A percentile compares a stretch with the other conserved stretches of the same genome.
These are phyloP conservation scores for Apis florea DNA, from an alignment of 1,140 invertebrate species.

Conservation along the genomic window DNA sequence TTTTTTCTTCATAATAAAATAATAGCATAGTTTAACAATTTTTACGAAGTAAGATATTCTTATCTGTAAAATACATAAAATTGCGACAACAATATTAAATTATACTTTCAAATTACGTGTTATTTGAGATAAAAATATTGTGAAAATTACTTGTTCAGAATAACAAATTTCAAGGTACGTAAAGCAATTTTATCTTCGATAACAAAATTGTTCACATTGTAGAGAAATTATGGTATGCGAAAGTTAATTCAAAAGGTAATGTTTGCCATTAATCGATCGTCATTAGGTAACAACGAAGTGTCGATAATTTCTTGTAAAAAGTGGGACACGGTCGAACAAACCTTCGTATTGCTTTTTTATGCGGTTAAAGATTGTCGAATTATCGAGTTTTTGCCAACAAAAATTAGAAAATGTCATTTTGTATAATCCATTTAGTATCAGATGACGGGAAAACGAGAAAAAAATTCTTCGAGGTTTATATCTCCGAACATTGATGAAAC, in stretches of 20 bases:
- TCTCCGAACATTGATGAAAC: too few relatives aligned
- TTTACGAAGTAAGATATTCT: too few relatives aligned
- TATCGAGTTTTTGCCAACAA: constrained; percentile 44
- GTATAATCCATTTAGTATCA: constrained; percentile 42
- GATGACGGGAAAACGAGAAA: not conserved
- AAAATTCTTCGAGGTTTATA: not conserved
- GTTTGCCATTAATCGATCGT: constrained; percentile 37
- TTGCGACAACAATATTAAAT: too few relatives aligned
- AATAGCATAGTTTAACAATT: too few relatives aligned
- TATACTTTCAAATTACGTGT: too few relatives aligned
- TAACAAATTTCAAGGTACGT: too few relatives aligned
- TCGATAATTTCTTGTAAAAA: constrained; percentile 61
- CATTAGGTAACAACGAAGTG: constrained; percentile 45
- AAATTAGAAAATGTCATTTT: constrained; percentile 32
- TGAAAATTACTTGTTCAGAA: too few relatives aligned
- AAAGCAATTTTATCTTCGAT: not conserved
- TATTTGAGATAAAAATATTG: too few relatives aligned
- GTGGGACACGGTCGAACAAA: constrained; percentile 30
- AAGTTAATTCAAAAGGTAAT: constrained; percentile 28
- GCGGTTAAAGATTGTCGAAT: constrained; percentile 36
- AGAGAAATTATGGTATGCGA: not conserved
- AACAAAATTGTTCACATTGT: not conserved
- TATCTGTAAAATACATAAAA: too few relatives aligned
- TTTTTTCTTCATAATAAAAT: too few relatives aligned
- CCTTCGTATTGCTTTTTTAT: constrained; percentile 40